These are phyloP conservation scores for Heloderma charlesbogerti DNA, from an alignment of 2,113 vertebrate species.

Conservation along the genomic window DNA sequence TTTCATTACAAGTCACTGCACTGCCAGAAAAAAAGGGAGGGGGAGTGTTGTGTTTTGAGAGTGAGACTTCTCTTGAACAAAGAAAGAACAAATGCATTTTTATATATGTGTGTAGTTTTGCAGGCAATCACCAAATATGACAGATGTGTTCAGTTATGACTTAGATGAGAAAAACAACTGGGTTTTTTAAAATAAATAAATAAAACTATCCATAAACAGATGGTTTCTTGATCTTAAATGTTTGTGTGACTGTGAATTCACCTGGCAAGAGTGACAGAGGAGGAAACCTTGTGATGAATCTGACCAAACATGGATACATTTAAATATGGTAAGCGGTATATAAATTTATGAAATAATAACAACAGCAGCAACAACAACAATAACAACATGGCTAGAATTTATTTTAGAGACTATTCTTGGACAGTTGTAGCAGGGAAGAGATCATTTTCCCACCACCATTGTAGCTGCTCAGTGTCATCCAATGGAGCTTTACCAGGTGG, in stretches of 20 bases:
- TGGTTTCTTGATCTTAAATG: not conserved
- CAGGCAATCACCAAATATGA: not conserved
- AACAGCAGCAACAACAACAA: too few relatives aligned
- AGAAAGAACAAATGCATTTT: not conserved
- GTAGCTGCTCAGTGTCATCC: not conserved
- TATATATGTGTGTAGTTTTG: not conserved
- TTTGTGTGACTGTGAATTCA: not conserved
- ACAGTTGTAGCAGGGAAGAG: not conserved
- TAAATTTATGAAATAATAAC: too few relatives aligned
- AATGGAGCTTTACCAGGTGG: not conserved
- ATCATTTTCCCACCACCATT: not conserved
- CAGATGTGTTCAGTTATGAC: not conserved
- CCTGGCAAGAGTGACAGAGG: not conserved
- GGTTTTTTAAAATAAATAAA: too few relatives aligned
- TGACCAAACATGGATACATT: too few relatives aligned
- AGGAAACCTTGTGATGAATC: too few relatives aligned
- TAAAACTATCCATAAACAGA: not conserved
- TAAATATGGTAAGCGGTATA: too few relatives aligned
- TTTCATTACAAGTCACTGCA: not conserved
- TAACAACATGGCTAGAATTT: not conserved
- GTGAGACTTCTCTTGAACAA: not conserved
- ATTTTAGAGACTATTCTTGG: not conserved
- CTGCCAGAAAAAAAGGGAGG: not conserved
- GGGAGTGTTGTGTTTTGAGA: not conserved
- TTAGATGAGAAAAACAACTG: not conserved